Percentiles rank a stretch among this genome's conserved stretches.
phyloP scores from a whole-genome alignment of 2,113 vertebrate species.

The Pollimyrus isidori region DNA sequence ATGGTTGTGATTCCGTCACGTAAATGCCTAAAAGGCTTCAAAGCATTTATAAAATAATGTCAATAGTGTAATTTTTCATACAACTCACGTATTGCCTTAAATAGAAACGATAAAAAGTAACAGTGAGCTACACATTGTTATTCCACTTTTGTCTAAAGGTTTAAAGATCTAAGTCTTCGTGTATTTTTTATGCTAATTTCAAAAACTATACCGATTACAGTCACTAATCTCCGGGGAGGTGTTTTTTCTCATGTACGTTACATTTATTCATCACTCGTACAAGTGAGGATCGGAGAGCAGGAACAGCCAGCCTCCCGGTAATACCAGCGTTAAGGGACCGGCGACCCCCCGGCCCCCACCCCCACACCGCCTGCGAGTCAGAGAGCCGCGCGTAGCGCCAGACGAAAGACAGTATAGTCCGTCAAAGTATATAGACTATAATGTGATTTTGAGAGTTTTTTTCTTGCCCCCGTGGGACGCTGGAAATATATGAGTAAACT shows the following conservation, averaged over 20 bases:
- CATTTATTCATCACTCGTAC: neutral
- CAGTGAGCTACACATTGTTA: neutral
- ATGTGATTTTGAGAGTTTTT: neutral
- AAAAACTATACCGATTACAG: neutral
- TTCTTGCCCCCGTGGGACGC: neutral
- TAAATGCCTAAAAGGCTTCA: neutral
- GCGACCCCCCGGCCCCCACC: no score
- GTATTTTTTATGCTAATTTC: neutral
- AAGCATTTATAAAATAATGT: neutral
- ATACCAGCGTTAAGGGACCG: neutral
- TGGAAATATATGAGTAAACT: neutral
- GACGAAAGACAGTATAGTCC: neutral
- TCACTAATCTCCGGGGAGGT: neutral
- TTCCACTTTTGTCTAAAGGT: neutral
- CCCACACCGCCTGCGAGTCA: neutral
- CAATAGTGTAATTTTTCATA: neutral
- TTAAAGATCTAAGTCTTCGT: neutral
- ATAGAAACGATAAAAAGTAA: neutral
- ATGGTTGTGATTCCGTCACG: neutral
- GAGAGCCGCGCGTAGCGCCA: no score
- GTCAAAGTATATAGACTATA: neutral
- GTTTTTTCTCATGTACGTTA: neutral
- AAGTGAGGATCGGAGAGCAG: neutral
- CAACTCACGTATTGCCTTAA: neutral
- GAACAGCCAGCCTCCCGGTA: neutral